Base-by-base conservation (phyloP, 1,140 invertebrate species). In the Apocrypta bakeri region DNA sequence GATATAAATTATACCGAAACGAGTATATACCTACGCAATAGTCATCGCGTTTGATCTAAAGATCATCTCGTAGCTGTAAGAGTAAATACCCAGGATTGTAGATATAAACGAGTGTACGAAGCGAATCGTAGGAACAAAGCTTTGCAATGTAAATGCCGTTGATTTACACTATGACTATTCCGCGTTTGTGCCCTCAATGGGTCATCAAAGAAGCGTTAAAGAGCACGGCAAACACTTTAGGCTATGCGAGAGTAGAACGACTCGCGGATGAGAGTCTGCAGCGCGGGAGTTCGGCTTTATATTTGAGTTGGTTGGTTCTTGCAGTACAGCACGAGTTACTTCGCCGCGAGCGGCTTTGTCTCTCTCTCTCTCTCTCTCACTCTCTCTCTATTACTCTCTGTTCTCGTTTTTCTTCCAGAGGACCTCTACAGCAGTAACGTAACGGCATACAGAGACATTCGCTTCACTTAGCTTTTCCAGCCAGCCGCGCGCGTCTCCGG, bases 181-280 rank as follows among this genome's bases (percentile, higher is more conserved):
- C 25, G 72, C 25, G 31, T 7, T 21, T 76, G 42, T 4, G 14
- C 48, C 14, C 48, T 56, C 27, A 64, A 64, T 37, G 31, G 74
- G n/a, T 29, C 74, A 63, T 76, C 61, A 82, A 71, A 71, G 80
- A 82, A 75, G 80, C 74, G 73, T 82, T 76, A 76, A 82, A 76
- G 80, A 82, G 80, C 37, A 48, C 24, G 27, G 73, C 74, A 82
- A 82, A 82, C 68, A 75, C 80, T 33, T 66, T 61, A 66, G 31
- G 24, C 40, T 61, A 29, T 9, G 25, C 40, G 9, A 12, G 68
- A 33, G 29, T 6, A 21, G 1, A 71, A 8, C 7, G 71, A 69
- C 29, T 31, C 37, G 27, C 63, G 27, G 63, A n/a, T 12, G 12
- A 63, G 61, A 9, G n/a, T 24, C 63, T 27, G 63, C n/a, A 24